phyloP scores from a whole-genome alignment of 2,888 invertebrate genomes.

The Tetranychus piercei region DNA sequence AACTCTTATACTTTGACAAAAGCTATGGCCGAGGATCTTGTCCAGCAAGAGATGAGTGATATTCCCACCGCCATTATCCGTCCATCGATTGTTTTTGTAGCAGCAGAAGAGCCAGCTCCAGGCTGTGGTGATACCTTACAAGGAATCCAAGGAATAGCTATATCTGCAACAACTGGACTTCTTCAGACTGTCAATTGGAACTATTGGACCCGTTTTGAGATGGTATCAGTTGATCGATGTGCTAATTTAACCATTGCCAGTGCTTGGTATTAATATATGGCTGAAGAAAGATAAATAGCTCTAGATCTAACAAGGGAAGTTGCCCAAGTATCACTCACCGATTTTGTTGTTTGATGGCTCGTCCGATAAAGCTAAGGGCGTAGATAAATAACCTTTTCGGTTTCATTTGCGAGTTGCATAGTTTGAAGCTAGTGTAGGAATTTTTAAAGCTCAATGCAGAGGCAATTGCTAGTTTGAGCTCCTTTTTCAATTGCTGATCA shows the following conservation, averaged over 20 bases:
- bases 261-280: constrained; percentile 15
- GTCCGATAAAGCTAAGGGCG: too few species aligned
- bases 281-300: neutral
- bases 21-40: constrained; percentile 3
- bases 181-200: constrained; percentile 10
- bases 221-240: constrained; percentile 14
- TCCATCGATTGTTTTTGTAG: neutral
- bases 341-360: too few species aligned
- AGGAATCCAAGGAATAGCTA: neutral
- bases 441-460: too few species aligned
- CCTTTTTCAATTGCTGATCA: too few species aligned
- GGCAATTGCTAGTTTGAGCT: too few species aligned
- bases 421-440: too few species aligned
- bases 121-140: neutral
- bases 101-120: neutral
- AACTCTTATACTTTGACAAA: constrained; percentile 10
- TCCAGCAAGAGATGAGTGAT: neutral
- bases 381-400: too few species aligned
- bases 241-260: constrained; percentile 6
- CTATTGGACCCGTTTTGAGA: constrained; percentile 1
- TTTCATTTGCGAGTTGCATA: too few species aligned
- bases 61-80: constrained; percentile 4
- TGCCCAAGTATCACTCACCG: too few species aligned
- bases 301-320: too few species aligned
- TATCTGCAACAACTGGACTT: neutral